Percentiles rank a stretch among this genome's conserved stretches.
Evolutionary conservation across 2,888 invertebrate genomes (phyloP).

Genomic region (Orgyia antiqua): DNA sequence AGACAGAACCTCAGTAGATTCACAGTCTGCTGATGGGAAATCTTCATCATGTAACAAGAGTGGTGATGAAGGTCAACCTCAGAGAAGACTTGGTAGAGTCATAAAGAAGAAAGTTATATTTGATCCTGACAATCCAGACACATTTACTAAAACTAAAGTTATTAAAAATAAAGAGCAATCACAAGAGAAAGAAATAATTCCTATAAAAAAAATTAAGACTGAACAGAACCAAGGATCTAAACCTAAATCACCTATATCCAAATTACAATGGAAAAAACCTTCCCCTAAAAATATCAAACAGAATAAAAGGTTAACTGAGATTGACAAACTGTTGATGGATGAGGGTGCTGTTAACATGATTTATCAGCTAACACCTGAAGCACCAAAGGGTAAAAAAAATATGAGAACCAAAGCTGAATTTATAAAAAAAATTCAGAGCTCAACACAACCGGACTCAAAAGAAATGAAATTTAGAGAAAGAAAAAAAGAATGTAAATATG

Average conservation of each 20-base stretch:
- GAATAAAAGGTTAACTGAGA: conserved; percentile 81
- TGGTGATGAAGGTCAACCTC: conserved; percentile 50
- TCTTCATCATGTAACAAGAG: conserved; percentile 35
- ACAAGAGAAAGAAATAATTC: conserved; percentile 38
- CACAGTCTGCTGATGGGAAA: conserved; percentile 37
- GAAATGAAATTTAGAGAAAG: conserved; percentile 74
- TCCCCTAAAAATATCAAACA: conserved; percentile 65
- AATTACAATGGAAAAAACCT: conserved; percentile 68
- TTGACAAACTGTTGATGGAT: conserved; percentile 88
- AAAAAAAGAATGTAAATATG: conserved; percentile 61
- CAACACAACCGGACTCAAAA: conserved; percentile 59
- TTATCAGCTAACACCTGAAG: conserved; percentile 83
- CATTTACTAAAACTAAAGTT: conserved; percentile 63
- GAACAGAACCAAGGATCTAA: conserved; percentile 42
- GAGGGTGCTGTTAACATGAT: conserved; percentile 93
- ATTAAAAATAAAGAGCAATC: conserved; percentile 44
- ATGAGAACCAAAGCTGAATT: conserved; percentile 78
- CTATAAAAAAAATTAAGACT: conserved; percentile 46
- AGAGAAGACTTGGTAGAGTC: conserved; percentile 69
- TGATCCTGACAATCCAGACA: conserved; percentile 82
- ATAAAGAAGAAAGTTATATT: conserved; percentile 86
- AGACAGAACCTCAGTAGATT: conserved; percentile 35
- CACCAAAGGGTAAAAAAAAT: conserved; percentile 68
- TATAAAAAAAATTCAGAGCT: conserved; percentile 79
- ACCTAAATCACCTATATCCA: conserved; percentile 55